Evolutionary conservation across 2,888 invertebrate species (phyloP), one percentile per base, ranked within the genome.

Genomic region (Synergus japonicus): DNA sequence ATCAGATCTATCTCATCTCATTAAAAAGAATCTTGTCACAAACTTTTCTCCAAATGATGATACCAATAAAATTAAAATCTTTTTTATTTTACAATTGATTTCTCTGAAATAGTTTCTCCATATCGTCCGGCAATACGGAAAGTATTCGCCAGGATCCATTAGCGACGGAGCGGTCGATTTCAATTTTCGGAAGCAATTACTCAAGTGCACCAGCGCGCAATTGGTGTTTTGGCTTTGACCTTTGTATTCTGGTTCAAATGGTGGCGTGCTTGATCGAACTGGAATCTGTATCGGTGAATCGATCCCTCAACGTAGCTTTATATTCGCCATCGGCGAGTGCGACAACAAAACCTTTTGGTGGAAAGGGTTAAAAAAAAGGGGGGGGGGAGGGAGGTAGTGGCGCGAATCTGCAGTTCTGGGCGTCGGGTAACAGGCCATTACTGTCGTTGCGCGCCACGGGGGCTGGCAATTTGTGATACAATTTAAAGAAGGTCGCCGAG

Each of bases 381-480:
- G 0, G 22, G 60, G 4, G 63, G 9, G 13, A 10, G 37, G 9
- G 41, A 44, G 77, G 77, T 44, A 65, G 58, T 58, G 65, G 63
- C 46, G 44, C 63, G 63, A 76, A 76, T 76, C 76, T 44, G 44
- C 76, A 76, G 76, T 63, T 63, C 83, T 79, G 82, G 83, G 83
- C 84, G 79, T 84, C 82, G 82, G 83, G 84, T 86, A 86, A 86
- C 86, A 87, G 86, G 85, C 85, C 83, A 87, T 87, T 87, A 87
- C 85, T 79, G 85, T 76, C 81, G 76, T 76, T 76, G 64, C 44
- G 58, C 73, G 73, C 73, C 73, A 73, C 49, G 54, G 73, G 73
- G 73, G 83, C 81, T 84, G 81, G 88, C 88, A 89, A 90, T 89
- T 88, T 88, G 86, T 86, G 88, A 89, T 89, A 90, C 89, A 90